These are phyloP conservation scores for Sylvia atricapilla DNA, from an alignment of 2,113 vertebrate species.

Conservation along the genomic window DNA sequence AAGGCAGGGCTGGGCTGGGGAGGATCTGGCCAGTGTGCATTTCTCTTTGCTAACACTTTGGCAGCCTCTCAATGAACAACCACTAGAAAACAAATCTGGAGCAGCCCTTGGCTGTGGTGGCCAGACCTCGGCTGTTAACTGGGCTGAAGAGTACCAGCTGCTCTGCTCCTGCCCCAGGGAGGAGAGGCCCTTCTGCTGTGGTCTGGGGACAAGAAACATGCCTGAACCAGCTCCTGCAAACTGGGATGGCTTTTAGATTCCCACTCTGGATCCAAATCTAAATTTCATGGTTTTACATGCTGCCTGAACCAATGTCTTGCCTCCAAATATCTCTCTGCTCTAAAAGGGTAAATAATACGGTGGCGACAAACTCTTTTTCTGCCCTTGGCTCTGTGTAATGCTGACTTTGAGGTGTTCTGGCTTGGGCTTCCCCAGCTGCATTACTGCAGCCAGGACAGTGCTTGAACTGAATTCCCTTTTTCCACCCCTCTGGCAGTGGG, in stretches of 20 bases:
- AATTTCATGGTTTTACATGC: conserved; percentile 34
- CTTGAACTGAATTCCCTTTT: not conserved
- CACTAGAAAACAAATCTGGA: conserved; percentile 56
- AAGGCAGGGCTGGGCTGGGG: not conserved
- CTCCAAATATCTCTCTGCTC: not conserved
- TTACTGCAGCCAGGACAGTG: not conserved
- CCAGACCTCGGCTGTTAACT: conserved; percentile 53
- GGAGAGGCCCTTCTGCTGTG: conserved; percentile 54
- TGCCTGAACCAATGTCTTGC: not conserved
- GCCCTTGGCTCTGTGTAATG: not conserved
- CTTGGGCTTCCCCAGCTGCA: not conserved
- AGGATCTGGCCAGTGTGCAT: conserved; percentile 33
- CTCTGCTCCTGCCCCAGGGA: conserved; percentile 40
- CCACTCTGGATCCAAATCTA: conserved; percentile 1
- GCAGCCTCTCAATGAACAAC: conserved; percentile 51
- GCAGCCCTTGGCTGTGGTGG: conserved; percentile 23
- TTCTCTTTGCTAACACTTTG: conserved; percentile 35
- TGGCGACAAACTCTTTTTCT: not conserved
- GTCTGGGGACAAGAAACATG: conserved; percentile 27
- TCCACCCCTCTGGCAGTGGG: not conserved
- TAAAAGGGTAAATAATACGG: not conserved
- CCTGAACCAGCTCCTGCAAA: conserved; percentile 3
- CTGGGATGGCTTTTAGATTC: not conserved
- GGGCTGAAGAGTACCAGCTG: conserved; percentile 66
- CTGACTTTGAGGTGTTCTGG: not conserved